Conservation (phyloP, 1,140 invertebrate genomes). For the Pollicipes pollicipes region DNA sequence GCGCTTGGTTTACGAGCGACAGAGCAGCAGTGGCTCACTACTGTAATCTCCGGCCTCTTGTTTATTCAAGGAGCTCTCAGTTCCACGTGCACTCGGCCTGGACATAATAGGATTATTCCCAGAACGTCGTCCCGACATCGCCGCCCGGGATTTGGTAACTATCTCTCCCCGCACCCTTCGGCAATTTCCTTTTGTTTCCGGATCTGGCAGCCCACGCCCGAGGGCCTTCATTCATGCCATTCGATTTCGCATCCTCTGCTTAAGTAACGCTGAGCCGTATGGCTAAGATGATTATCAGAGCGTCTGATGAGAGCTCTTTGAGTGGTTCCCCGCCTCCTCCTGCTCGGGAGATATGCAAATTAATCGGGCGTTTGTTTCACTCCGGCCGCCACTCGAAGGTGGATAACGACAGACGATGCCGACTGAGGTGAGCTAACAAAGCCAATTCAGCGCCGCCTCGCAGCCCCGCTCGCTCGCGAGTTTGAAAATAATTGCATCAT, state of each 20-base stretch:
- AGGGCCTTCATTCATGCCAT: not conserved
- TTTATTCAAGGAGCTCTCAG: not conserved
- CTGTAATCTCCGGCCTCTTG: not conserved
- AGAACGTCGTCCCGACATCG: not conserved
- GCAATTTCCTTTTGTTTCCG: constrained; percentile 1
- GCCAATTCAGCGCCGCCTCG: not conserved
- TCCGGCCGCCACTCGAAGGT: not conserved
- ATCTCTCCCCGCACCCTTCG: not conserved
- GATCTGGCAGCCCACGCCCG: too few relatives aligned
- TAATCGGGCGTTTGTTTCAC: not conserved
- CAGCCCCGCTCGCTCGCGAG: too few relatives aligned
- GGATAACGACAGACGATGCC: not conserved
- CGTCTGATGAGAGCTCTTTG: not conserved
- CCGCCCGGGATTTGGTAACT: not conserved
- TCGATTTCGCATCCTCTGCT: not conserved
- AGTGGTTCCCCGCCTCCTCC: not conserved
- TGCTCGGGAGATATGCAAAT: not conserved
- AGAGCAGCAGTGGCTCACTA: not conserved
- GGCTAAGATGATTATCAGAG: not conserved
- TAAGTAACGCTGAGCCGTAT: constrained; percentile 1
- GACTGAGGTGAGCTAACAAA: not conserved
- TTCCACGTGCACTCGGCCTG: not conserved
- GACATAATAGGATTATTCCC: not conserved
- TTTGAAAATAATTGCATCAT: not conserved
- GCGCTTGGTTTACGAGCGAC: not conserved